A percentile compares a stretch with the other conserved stretches of the same genome.
Evolutionary conservation across 2,797 vertebrate species (phyloP).

Genomic region (Phataginus tricuspis): DNA sequence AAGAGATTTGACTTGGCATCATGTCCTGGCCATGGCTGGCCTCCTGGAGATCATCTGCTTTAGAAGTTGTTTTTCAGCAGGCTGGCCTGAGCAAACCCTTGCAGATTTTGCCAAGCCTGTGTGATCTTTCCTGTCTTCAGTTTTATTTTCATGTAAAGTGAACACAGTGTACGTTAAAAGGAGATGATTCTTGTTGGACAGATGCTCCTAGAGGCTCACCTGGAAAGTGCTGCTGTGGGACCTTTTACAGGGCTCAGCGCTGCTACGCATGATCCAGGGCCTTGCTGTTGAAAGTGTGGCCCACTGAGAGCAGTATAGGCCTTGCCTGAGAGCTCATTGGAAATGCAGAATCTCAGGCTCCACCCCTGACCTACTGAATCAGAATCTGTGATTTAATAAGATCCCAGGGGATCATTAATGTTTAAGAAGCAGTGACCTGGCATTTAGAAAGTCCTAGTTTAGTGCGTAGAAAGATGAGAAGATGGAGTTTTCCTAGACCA

Average conservation of each 20-base stretch:
- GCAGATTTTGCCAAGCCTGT: not conserved
- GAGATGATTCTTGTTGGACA: not conserved
- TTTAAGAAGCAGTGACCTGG: not conserved
- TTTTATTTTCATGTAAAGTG: constrained; percentile 32
- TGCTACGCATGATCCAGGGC: not conserved
- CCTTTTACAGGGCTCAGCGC: not conserved
- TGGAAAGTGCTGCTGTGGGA: not conserved
- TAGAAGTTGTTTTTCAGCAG: not conserved
- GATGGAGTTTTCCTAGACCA: not conserved
- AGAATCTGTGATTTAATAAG: not conserved
- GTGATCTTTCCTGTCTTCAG: not conserved
- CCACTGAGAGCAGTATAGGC: not conserved
- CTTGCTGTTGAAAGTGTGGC: not conserved
- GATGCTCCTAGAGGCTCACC: not conserved
- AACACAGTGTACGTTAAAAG: not conserved
- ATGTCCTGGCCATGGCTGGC: not conserved
- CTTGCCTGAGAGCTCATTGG: not conserved
- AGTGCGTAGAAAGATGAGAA: not conserved
- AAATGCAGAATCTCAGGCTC: not conserved
- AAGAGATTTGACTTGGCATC: not conserved
- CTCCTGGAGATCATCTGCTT: not conserved
- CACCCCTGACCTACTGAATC: not conserved
- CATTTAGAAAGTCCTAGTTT: not conserved
- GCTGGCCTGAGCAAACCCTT: not conserved
- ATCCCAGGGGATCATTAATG: not conserved